Percentiles rank a stretch among this genome's conserved stretches.
Evolutionary conservation across 2,113 vertebrate genomes (phyloP).

Genomic region (Pandion haliaetus): DNA sequence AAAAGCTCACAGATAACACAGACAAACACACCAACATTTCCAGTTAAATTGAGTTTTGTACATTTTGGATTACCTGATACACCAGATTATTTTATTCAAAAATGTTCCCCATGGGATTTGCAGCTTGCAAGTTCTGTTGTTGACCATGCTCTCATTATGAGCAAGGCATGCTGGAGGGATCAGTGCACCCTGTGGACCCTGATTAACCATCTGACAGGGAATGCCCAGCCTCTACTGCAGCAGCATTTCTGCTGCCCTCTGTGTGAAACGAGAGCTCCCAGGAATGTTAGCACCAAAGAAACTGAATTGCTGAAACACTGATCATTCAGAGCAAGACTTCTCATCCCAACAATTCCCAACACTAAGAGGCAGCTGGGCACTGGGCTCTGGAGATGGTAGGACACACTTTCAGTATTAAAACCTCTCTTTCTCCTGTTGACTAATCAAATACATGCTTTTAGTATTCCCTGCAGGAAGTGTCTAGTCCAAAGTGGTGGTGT

Average conservation of each 20-base stretch:
- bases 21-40: not conserved
- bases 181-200: not conserved
- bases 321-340: slow-evolving; percentile 18
- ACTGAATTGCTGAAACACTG: slow-evolving; percentile 15
- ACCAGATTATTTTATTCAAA: not conserved
- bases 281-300: slow-evolving; percentile 10
- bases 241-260: slow-evolving; percentile 21
- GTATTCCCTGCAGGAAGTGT: not conserved
- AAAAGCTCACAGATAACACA: not conserved
- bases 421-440: not conserved
- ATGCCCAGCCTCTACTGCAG: not conserved
- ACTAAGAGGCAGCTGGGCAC: not conserved
- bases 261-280: slow-evolving; percentile 59
- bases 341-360: slow-evolving; percentile 14
- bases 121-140: not conserved
- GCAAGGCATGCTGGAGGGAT: not conserved
- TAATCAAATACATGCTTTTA: not conserved
- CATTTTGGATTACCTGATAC: not conserved
- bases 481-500: not conserved
- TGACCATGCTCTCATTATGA: not conserved
- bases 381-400: slow-evolving; percentile 40
- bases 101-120: not conserved
- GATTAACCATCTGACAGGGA: not conserved
- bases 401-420: not conserved
- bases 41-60: not conserved